Base-by-base conservation (phyloP, 2,113 vertebrate species). In the Miniopterus natalensis region DNA sequence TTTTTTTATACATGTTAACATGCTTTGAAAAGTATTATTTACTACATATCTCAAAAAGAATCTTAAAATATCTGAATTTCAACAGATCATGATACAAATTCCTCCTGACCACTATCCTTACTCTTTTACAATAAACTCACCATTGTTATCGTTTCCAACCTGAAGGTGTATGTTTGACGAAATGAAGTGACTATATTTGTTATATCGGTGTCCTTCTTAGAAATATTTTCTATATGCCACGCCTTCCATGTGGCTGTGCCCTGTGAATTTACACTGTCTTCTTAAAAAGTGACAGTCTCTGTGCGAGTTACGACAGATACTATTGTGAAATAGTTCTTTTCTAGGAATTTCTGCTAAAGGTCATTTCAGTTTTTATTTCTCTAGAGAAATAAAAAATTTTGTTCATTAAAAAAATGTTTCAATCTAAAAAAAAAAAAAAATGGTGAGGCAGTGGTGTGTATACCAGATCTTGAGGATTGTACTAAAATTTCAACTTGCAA, bases 11-110 rank as follows among this genome's bases (percentile, higher is more conserved):
- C 6, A 36, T 18, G 79, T 18, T 78, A 65, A 36, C 17, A 49
- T 53, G 40, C 40, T 80, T 95, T 84, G 8, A 25, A 92, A 95
- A 49, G 21, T 53, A 93, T 45, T 79, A 45, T 90, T 90, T 78
- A 61, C 15, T 17, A 81, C 4, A 40, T 68, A 74, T 74, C 12
- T 85, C 61, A 91, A 88, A 85, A 75, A 84, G 25, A 75, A 61
- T 40, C 29, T 85, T 94, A 40, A 66, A 88, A 84, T 47, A 88
- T 55, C 42, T 70, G 74, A 78, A 88, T 85, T 74, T 31, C 5
- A 21, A 31, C 13, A 13, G 2, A 40, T 85, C 14, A 88, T 65
- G 27, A 92, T 73, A 61, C 15, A 93, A 95, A 88, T 90, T 74
- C 36, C 36, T 70, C 20, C 14, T 29, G 53, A 70, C 6, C 25